Evolutionary conservation across 2,888 invertebrate species (phyloP).

Genomic region (Ophonus ardosiacus): DNA sequence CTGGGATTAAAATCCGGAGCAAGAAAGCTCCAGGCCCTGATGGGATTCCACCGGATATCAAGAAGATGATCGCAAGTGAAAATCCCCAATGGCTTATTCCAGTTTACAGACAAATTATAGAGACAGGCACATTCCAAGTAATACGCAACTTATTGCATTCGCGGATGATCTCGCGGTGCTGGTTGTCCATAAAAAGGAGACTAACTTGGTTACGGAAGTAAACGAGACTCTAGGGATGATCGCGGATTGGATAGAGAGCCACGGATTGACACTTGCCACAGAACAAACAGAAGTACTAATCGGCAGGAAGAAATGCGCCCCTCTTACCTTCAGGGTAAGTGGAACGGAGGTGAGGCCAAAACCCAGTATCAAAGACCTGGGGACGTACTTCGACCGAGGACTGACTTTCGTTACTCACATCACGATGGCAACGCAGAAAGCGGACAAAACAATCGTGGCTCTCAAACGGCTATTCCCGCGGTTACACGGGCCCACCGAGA

Average conservation of each 20-base stretch:
- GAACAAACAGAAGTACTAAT: constrained; percentile 4
- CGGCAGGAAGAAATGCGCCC: neutral
- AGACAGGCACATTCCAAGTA: neutral
- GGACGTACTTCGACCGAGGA: neutral
- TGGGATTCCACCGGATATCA: neutral
- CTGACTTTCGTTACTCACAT: constrained; percentile 10
- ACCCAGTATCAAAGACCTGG: constrained; percentile 9
- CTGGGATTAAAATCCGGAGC: neutral
- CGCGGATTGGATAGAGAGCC: neutral
- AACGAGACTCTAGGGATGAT: neutral
- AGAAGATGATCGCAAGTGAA: neutral
- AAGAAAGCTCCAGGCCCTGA: neutral
- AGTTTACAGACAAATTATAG: neutral
- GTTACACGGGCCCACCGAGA: neutral
- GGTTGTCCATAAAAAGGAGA: neutral
- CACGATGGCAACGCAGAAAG: neutral
- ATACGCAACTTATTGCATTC: neutral
- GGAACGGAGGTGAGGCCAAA: neutral
- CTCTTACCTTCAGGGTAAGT: neutral
- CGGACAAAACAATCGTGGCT: neutral
- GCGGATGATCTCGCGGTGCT: neutral
- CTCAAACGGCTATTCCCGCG: neutral
- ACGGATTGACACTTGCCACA: neutral
- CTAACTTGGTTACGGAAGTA: neutral
- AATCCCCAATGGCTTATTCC: neutral